phyloP scores from a whole-genome alignment of 2,888 invertebrate species.

The Cylindroiulus punctatus region DNA sequence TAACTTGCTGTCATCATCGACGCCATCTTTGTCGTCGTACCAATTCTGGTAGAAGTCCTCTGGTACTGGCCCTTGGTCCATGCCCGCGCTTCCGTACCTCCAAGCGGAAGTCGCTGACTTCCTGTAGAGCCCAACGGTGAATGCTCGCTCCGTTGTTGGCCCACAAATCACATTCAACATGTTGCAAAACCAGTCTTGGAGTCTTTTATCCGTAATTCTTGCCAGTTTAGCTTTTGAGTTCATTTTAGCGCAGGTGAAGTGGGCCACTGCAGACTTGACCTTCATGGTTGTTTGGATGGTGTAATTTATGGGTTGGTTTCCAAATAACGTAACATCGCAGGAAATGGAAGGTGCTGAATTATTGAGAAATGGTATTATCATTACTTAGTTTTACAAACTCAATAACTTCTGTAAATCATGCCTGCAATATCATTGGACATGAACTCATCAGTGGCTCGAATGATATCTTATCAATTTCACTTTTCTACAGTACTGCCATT shows the following conservation, averaged over 20 bases:
- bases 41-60: not conserved
- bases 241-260: not conserved
- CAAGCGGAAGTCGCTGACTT: not conserved
- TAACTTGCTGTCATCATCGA: not conserved
- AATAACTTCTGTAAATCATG: too few species aligned
- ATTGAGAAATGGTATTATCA: too few species aligned
- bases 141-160: not conserved
- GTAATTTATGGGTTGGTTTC: not conserved
- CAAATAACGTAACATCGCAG: not conserved
- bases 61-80: not conserved
- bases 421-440: too few species aligned
- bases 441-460: too few species aligned
- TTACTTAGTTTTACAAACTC: too few species aligned
- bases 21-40: not conserved
- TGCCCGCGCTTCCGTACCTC: not conserved
- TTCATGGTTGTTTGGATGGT: not conserved
- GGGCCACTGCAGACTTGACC: not conserved
- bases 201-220: not conserved
- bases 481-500: too few species aligned
- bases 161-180: not conserved
- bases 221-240: not conserved
- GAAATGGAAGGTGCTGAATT: not conserved
- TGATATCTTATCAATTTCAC: too few species aligned
- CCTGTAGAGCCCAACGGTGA: not conserved
- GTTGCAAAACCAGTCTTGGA: constrained; percentile 22